Evolutionary conservation across 2,797 vertebrate species (phyloP).

Genomic region (Mastacembelus armatus): DNA sequence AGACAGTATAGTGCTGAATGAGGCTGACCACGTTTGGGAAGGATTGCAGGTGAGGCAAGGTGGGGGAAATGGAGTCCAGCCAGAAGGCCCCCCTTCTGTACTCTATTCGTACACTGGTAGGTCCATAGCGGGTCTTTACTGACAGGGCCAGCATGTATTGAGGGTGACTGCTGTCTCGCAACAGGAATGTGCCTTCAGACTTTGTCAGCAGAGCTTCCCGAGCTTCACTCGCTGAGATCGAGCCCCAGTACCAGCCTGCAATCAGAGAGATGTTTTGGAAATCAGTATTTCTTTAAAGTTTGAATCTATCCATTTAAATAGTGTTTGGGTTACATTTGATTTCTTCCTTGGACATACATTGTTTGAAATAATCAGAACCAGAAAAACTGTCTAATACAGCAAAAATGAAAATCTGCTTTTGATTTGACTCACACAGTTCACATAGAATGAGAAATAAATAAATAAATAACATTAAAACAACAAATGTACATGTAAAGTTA

Average conservation of each 20-base stretch:
- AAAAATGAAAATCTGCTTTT: not conserved
- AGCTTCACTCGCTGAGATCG: constrained; percentile 91
- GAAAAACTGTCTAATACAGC: not conserved
- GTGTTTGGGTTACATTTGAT: not conserved
- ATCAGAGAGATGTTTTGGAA: constrained; percentile 1
- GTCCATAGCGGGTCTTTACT: constrained; percentile 91
- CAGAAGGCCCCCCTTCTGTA: constrained; percentile 90
- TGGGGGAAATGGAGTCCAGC: constrained; percentile 90
- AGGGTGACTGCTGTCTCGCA: constrained; percentile 95
- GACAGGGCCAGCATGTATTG: constrained; percentile 94
- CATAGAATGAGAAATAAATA: not conserved
- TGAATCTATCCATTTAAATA: not conserved
- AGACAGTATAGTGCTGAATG: constrained; percentile 90
- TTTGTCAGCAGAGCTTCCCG: constrained; percentile 90
- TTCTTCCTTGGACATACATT: not conserved
- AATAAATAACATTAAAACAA: not conserved
- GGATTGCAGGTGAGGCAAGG: constrained; percentile 88
- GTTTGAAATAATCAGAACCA: not conserved
- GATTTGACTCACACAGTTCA: not conserved
- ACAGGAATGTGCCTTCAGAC: constrained; percentile 93
- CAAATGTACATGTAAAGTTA: not conserved
- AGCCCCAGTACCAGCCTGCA: constrained; percentile 97
- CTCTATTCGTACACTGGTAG: constrained; percentile 94
- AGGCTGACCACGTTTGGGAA: constrained; percentile 93
- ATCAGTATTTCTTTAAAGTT: not conserved